These are phyloP conservation scores for Hypercompe scribonia DNA, from an alignment of 2,888 invertebrate genomes.

Conservation along the genomic window DNA sequence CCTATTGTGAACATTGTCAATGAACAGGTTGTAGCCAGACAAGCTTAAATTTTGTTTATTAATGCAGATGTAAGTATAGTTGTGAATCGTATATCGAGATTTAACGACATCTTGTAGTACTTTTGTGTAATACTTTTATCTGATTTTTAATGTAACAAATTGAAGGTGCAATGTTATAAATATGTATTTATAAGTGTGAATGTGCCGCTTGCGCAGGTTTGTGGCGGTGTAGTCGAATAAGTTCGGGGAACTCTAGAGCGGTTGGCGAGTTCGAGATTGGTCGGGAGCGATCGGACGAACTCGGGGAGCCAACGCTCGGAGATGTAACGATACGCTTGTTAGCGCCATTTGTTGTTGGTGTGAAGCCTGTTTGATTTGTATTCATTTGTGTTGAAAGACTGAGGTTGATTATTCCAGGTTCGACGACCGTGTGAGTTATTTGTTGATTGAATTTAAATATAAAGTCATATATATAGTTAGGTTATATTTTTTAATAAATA, in stretches of 20 bases:
- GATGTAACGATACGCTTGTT: constrained; percentile 61
- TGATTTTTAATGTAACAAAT: constrained; percentile 73
- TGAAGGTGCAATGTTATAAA: constrained; percentile 85
- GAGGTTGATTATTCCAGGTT: constrained; percentile 86
- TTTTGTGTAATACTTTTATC: constrained; percentile 73
- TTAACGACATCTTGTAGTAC: constrained; percentile 59
- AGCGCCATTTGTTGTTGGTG: constrained; percentile 70
- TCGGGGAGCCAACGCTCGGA: constrained; percentile 42
- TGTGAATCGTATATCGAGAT: constrained; percentile 59
- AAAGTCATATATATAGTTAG: constrained; percentile 87
- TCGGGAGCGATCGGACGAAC: constrained; percentile 39
- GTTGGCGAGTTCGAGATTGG: constrained; percentile 3
- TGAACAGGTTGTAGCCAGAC: constrained; percentile 61
- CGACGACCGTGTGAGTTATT: constrained; percentile 84
- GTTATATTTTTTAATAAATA: constrained; percentile 87
- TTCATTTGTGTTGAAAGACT: constrained; percentile 85
- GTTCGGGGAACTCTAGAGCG: constrained; percentile 11
- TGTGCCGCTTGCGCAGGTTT: constrained; percentile 31
- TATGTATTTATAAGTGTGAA: constrained; percentile 64
- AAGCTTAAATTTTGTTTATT: constrained; percentile 55
- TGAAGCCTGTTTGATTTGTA: constrained; percentile 73
- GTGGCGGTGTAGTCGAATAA: constrained; percentile 24
- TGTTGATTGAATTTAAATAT: constrained; percentile 86
- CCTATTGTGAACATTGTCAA: constrained; percentile 60
- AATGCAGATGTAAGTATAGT: constrained; percentile 50